Base-by-base conservation (phyloP, 2,113 vertebrate genomes). In the Poeciliopsis occidentalis region DNA sequence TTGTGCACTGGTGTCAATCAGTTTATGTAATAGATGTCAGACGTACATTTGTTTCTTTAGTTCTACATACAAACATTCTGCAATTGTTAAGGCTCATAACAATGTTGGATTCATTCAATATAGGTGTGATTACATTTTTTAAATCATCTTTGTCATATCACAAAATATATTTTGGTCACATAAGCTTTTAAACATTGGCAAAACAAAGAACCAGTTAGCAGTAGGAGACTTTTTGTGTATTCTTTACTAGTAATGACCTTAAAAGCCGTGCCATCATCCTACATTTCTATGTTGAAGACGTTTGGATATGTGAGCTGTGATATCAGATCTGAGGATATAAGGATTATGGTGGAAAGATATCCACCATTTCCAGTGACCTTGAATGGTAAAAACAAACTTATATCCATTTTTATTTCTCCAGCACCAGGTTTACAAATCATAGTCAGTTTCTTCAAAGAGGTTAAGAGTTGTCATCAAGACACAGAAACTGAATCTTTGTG, bases 331-430 rank as follows among this genome's bases (percentile, higher is more conserved):
- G 15, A 37, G 34, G 34, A 37, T 12, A 37, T 37, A 60, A 57
- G 71, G 76, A 87, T 80, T 75, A 67, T 31, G 41, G 30, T 60
- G 34, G 54, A 76, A 73, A 74, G 71, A 34, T 78, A 62, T 68
- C 54, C 68, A 78, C 37, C 64, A 65, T 67, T 69, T 60, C 54
- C 73, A 75, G 8, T 80, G 78, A 83, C 79, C 78, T 34, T 60
- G 66, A 34, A 63, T 71, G 11, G 69, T 67, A 66, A 69, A 79
- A 83, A 61, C 29, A 72, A 41, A 63, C 37, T 26, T 64, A 81
- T 73, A 64, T 63, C 73, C 4, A 0, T 26, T 67, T 60, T 76
- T 61, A 30, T n/a, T 37, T 71, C 26, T 30, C 24, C 27, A 63
- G 41, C 31, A 32, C 2, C 24, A 60, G 73, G 63, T 79, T 84